phyloP scores from a whole-genome alignment of 2,797 vertebrate species.

The Sebastes diploproa region DNA sequence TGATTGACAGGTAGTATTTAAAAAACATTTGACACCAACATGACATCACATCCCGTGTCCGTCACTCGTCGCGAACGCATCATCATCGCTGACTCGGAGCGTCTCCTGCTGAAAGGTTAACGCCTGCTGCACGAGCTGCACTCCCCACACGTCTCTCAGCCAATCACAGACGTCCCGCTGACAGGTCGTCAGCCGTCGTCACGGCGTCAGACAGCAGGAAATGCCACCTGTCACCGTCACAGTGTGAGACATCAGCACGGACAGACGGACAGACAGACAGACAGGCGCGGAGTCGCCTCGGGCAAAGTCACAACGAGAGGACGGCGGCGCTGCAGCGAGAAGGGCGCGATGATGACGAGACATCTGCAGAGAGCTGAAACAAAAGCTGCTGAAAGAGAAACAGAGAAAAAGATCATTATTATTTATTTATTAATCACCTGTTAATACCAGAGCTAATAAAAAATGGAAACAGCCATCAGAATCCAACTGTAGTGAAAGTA shows the following conservation, averaged over 20 bases:
- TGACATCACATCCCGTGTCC: background rate
- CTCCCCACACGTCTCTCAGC: background rate
- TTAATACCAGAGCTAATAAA: background rate
- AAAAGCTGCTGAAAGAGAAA: background rate
- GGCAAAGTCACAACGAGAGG: slow-evolving; percentile 13
- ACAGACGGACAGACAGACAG: background rate
- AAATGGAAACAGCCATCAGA: background rate
- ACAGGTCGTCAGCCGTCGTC: background rate
- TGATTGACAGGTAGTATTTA: background rate
- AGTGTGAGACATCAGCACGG: background rate
- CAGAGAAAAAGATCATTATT: background rate
- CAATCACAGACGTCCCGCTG: background rate
- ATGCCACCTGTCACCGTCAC: background rate
- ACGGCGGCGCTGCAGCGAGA: background rate
- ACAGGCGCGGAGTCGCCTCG: background rate
- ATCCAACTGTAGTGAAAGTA: background rate
- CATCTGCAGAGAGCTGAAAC: background rate
- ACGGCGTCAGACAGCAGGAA: background rate
- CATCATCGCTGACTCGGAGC: background rate
- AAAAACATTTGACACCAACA: background rate
- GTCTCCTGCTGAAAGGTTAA: background rate
- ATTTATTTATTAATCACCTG: background rate
- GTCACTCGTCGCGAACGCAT: background rate
- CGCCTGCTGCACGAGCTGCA: background rate
- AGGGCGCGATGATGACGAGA: background rate